A percentile compares a stretch with the other conserved stretches of the same genome.
phyloP scores from a whole-genome alignment of 2,797 vertebrate genomes.

The Sebastolobus alascanus region DNA sequence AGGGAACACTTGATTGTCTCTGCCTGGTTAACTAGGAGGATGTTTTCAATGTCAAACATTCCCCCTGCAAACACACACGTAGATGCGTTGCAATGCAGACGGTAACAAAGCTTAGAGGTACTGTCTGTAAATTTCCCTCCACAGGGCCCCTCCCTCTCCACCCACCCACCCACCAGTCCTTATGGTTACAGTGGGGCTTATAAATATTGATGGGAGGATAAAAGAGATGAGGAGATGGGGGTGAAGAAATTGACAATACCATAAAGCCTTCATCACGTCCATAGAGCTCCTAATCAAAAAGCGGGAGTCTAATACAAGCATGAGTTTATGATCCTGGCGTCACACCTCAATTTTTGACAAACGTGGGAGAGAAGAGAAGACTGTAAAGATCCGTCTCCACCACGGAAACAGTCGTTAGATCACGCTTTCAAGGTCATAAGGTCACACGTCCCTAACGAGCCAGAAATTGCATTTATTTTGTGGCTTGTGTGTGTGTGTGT shows the following conservation, averaged over 20 bases:
- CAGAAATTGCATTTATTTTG: slow-evolving; percentile 13
- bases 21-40: slow-evolving; percentile 48
- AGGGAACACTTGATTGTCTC: slow-evolving; percentile 60
- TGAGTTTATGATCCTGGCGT: slow-evolving; percentile 28
- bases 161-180: slow-evolving; percentile 22
- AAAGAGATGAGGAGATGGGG: slow-evolving; percentile 56
- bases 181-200: slow-evolving; percentile 52
- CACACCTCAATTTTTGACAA: neutral
- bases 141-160: neutral
- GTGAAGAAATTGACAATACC: slow-evolving; percentile 50
- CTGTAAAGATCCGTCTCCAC: neutral
- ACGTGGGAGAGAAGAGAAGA: neutral
- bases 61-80: slow-evolving; percentile 25
- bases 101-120: slow-evolving; percentile 26
- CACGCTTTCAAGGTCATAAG: slow-evolving; percentile 36
- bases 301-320: slow-evolving; percentile 14
- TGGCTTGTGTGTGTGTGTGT: neutral
- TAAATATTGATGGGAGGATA: slow-evolving; percentile 69
- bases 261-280: slow-evolving; percentile 53
- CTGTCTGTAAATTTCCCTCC: slow-evolving; percentile 29
- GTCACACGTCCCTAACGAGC: slow-evolving; percentile 1
- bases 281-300: slow-evolving; percentile 54
- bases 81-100: slow-evolving; percentile 9
- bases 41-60: slow-evolving; percentile 63
- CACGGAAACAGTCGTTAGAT: slow-evolving; percentile 1